Evolutionary conservation across 2,888 invertebrate species (phyloP).

Genomic region (Lepidochrysops patricia): DNA sequence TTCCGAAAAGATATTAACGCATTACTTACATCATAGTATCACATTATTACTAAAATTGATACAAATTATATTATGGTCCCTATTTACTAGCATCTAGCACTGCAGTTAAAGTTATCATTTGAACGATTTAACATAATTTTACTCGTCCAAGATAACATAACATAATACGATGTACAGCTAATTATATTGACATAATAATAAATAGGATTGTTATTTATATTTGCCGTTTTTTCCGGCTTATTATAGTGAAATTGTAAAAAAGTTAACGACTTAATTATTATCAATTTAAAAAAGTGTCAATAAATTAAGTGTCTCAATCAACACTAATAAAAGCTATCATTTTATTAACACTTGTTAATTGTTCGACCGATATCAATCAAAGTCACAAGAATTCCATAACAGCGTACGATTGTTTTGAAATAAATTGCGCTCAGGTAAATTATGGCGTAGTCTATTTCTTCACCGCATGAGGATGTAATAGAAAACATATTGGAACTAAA

Average conservation of each 20-base stretch:
- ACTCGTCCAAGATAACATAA: no score
- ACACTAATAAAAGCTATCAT: not conserved
- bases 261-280: not conserved
- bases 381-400: not conserved
- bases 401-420: not conserved
- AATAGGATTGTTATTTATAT: no score
- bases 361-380: not conserved
- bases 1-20: not conserved
- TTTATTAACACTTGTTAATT: not conserved
- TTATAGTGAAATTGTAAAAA: no score
- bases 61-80: no score
- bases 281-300: not conserved
- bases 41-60: no score
- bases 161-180: no score
- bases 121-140: no score
- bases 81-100: no score
- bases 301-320: not conserved
- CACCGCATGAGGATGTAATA: not conserved
- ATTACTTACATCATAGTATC: no score
- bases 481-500: not conserved
- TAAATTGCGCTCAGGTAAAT: not conserved
- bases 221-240: no score
- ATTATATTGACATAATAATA: no score
- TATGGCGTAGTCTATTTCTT: not conserved
- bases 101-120: no score